phyloP scores from a whole-genome alignment of 1,140 invertebrate species.

The Zaprionus kolodkinae region DNA sequence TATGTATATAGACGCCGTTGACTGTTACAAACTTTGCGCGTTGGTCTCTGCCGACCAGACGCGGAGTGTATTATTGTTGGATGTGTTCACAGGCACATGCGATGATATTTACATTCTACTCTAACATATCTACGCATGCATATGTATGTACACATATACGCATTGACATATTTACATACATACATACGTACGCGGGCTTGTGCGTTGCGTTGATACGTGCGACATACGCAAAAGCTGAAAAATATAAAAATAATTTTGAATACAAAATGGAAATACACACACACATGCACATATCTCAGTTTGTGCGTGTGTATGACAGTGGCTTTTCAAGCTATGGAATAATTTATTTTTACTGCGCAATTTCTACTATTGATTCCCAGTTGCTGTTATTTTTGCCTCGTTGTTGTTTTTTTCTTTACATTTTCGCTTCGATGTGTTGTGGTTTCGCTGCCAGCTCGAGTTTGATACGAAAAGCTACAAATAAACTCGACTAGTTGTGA shows the following conservation, averaged over 20 bases:
- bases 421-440: slow-evolving; percentile 33
- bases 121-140: neutral
- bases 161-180: neutral
- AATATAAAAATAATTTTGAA: slow-evolving; percentile 65
- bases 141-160: slow-evolving; percentile 28
- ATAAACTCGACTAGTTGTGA: neutral
- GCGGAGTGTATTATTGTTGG: slow-evolving; percentile 7
- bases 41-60: slow-evolving; percentile 54
- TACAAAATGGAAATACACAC: slow-evolving; percentile 35
- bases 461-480: slow-evolving; percentile 40
- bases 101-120: slow-evolving; percentile 18
- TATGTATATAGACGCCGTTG: slow-evolving; percentile 19
- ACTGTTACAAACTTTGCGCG: slow-evolving; percentile 71
- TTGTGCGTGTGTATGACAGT: slow-evolving; percentile 48
- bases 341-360: slow-evolving; percentile 75
- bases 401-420: slow-evolving; percentile 49
- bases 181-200: slow-evolving; percentile 16
- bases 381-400: slow-evolving; percentile 24
- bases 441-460: slow-evolving; percentile 12
- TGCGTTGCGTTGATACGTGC: slow-evolving; percentile 32
- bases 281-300: slow-evolving; percentile 16
- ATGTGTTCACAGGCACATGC: neutral
- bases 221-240: slow-evolving; percentile 54
- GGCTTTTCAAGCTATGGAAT: slow-evolving; percentile 64
- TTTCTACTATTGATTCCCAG: slow-evolving; percentile 73